These are phyloP conservation scores for Hoplodrina blanda DNA, from an alignment of 2,888 invertebrate species.

Conservation along the genomic window DNA sequence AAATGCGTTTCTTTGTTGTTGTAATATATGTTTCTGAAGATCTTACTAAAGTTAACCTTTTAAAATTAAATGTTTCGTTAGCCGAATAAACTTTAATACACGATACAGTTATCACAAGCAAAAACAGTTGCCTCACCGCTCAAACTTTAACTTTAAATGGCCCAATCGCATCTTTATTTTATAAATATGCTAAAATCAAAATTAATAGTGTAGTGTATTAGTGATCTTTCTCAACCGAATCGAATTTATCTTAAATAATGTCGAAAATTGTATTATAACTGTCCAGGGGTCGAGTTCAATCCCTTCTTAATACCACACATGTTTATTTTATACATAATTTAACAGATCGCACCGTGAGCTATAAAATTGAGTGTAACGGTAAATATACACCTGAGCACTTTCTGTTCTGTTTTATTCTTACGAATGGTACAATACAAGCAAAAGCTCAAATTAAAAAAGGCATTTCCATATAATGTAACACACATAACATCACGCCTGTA, in stretches of 20 bases:
- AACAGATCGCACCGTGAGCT: slow-evolving; percentile 40
- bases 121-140: slow-evolving; percentile 40
- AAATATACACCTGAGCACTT: too few relatives aligned
- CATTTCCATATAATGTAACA: too few relatives aligned
- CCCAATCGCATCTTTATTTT: slow-evolving; percentile 33
- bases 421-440: too few relatives aligned
- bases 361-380: slow-evolving; percentile 46
- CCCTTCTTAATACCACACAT: slow-evolving; percentile 33
- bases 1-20: neutral
- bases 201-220: slow-evolving; percentile 17
- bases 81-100: slow-evolving; percentile 18
- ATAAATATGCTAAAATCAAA: slow-evolving; percentile 46
- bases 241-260: slow-evolving; percentile 48
- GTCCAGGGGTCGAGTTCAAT: slow-evolving; percentile 49
- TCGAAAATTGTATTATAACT: slow-evolving; percentile 41
- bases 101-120: slow-evolving; percentile 21
- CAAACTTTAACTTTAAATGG: slow-evolving; percentile 24
- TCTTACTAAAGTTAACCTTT: slow-evolving; percentile 13
- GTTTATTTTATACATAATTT: slow-evolving; percentile 55
- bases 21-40: slow-evolving; percentile 2
- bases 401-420: too few relatives aligned
- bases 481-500: too few relatives aligned
- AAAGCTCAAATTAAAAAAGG: too few relatives aligned
- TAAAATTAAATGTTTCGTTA: slow-evolving; percentile 3
- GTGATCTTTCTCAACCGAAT: slow-evolving; percentile 35